Base-by-base conservation (phyloP, 2,113 vertebrate genomes). In the Columbina picui region DNA sequence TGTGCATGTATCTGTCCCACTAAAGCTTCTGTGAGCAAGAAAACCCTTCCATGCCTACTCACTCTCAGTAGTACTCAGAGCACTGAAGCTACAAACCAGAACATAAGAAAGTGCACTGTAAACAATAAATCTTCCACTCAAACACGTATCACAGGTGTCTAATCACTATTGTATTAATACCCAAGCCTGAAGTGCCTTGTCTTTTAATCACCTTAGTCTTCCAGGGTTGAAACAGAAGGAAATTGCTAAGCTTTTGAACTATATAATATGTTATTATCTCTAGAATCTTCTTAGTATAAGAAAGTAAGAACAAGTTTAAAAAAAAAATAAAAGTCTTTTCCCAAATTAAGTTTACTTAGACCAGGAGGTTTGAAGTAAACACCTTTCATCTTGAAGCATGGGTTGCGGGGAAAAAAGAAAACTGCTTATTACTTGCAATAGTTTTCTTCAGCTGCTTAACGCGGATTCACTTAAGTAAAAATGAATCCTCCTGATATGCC, bases 381-480 rank as follows among this genome's bases (percentile, higher is more conserved):
- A 41, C 55, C 50, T 87, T 78, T 92, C 52, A 75, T 64, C 45
- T 26, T 69, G 75, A 76, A 61, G 47, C 74, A 25, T 0, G n/a
- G 27, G 7, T 38, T 81, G 52, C 17, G 2, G 45, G 41, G 64
- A 50, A 43, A 60, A 55, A 3, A 3, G 21, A 49, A 88, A 84
- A 53, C 71, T 69, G 59, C 80, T 94, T 94, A 84, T 84, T 78
- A 79, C 85, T 68, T 68, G 78, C 47, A 95, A 70, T 60, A 91
- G 76, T 94, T 82, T 92, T 80, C 89, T 65, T 61, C 52, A 83
- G 59, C 60, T 38, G 18, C 57, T 95, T 91, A 94, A 95, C 53
- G 52, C 80, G 82, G 87, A 93, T 97, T 97, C 93, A 75, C 81
- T 96, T 95, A 93, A 97, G 92, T 70, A 84, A 90, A 94, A 97